Base-by-base conservation (phyloP, 2,888 invertebrate genomes). In the Scaeva pyrastri region DNA sequence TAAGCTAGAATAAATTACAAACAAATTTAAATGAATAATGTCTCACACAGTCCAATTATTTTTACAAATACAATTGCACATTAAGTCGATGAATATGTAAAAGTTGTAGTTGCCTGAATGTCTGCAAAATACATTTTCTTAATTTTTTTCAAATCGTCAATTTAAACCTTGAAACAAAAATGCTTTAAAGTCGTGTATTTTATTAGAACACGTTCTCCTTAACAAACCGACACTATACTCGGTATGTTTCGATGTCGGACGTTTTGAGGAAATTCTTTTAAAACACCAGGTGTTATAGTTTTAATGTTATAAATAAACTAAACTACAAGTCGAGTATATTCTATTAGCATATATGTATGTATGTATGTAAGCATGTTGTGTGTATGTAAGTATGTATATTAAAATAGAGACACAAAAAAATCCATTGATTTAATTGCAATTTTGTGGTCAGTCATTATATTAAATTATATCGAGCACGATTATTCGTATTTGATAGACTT, bases 221-320 rank as follows among this genome's bases (percentile, higher is more conserved):
- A 26, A 31, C 55, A 14, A 26, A 56, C 56, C 6, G 39, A 58
- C 19, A 19, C 31, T 31, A 31, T 31, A 31, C 31, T 7, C 8
- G 8, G 31, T 31, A 31, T 31, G 31, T 31, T 4, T 31, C 19
- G 60, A 43, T 50, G 76, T 76, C 10, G 12, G 7, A 64, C 11
- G 45, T 41, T n/a, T 62, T 8, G 19, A 43, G 43, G 52, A 76
- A 77, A 73, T 68, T 77, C 41, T 56, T 31, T 45, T 14, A 60
- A 66, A 36, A 43, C 43, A 45, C 52, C 77, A 77, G 82, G 77
- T 82, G 77, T 66, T 62, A 16, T 11, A 43, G n/a, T 45, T 58
- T 58, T 5, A 39, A 16, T 62, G 43, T 39, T 62, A 62, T 23
- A 62, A 43, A 62, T 43, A 62, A 58, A 58, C 39, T 58, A 39